Percentiles rank a stretch among this genome's conserved stretches.
Evolutionary conservation across 2,113 vertebrate species (phyloP).

Genomic region (Calonectris borealis): DNA sequence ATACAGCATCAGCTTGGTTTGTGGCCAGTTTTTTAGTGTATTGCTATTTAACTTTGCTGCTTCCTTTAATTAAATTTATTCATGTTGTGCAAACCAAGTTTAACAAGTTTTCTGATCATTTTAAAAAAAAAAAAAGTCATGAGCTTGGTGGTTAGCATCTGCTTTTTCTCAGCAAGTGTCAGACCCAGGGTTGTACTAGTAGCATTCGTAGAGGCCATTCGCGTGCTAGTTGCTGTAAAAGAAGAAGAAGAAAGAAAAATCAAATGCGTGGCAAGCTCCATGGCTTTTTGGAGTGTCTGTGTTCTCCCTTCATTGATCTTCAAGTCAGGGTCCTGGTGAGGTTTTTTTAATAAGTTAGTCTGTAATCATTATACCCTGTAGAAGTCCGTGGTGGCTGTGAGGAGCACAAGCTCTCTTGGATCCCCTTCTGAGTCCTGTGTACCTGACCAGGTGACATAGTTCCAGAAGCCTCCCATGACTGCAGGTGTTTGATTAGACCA

Average conservation of each 20-base stretch:
- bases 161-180: not conserved
- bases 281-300: not conserved
- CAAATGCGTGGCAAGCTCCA: not conserved
- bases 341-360: not conserved
- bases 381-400: not conserved
- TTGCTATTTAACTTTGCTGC: constrained; percentile 3
- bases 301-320: not conserved
- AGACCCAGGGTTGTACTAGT: not conserved
- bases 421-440: not conserved
- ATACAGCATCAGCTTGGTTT: not conserved
- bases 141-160: not conserved
- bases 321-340: not conserved
- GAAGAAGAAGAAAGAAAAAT: not conserved
- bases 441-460: not conserved
- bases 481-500: not conserved
- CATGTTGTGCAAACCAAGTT: not conserved
- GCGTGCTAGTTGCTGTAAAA: not conserved
- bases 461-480: not conserved
- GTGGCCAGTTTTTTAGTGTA: not conserved
- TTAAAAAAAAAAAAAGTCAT: not conserved
- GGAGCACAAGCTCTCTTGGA: not conserved
- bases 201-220: not conserved
- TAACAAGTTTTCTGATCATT: not conserved
- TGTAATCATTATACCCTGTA: not conserved
- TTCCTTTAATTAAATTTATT: constrained; percentile 37